Evolutionary conservation across 2,888 invertebrate genomes (phyloP), one percentile per base, ranked within the genome.

Genomic region (Papilio gigon): DNA sequence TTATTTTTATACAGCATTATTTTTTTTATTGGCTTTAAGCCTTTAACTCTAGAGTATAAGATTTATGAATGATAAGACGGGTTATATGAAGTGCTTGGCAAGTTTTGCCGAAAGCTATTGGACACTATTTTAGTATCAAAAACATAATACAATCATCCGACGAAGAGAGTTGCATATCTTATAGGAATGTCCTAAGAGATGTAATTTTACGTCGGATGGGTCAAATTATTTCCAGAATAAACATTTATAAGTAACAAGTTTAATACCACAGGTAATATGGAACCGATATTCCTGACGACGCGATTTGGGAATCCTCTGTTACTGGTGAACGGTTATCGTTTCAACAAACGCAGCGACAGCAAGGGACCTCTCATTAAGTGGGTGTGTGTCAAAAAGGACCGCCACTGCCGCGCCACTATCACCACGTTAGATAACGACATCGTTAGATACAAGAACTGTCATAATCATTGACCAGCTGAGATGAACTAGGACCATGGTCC

Each of bases 241-340:
- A 14, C 0, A 27, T 42, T 35, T 27, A 40, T 33, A 4, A 63
- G 20, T 47, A 47, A 59, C 27, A 33, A 44, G 11, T 63, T 50
- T 63, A 3, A 25, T 35, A 40, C 12, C 2, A 33, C 74, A 80
- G 81, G 50, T 27, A 65, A 62, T 0, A 66, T 69, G 0, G 59
- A 70, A 12, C 79, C 80, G 1, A 44, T 73, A 0, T 86, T 84
- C 65, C 69, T 75, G 35, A 78, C 66, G 3, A 83, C 82, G 9
- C 77, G 80, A 0, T 79, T 42, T 25, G 86, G 87, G 4, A 83
- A 85, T 58, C 84, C 82, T 0, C 71, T 80, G 12, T 74, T 87
- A 77, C 60, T 74, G 8, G 71, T 75, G 5, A 81, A 76, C 4
- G 0, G 42, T 3, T 80, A 85, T 60, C 77, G 84, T 8, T 88